Conservation (phyloP, 2,797 vertebrate species). For the Numenius phaeopus region DNA sequence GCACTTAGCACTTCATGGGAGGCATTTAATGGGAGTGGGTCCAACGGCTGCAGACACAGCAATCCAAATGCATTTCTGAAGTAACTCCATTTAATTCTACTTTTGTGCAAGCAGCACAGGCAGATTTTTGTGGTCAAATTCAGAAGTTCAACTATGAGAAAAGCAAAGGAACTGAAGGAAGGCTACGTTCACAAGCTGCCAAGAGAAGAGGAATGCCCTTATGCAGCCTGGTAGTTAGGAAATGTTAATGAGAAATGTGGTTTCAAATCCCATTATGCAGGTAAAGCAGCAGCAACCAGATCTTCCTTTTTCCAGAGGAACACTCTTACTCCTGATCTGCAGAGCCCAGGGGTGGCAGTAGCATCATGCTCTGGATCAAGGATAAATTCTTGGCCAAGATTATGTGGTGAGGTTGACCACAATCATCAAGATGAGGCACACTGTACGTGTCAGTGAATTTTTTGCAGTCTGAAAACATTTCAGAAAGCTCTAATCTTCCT, state of each 20-base stretch:
- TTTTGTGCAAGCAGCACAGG: neutral
- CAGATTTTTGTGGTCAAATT: neutral
- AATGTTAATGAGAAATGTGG: neutral
- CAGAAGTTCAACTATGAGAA: neutral
- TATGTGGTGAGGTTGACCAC: neutral
- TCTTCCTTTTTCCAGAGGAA: neutral
- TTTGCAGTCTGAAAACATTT: neutral
- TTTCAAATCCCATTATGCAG: neutral
- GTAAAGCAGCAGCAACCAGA: neutral
- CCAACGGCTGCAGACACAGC: neutral
- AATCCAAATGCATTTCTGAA: neutral
- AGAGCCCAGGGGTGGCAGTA: neutral
- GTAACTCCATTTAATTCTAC: neutral
- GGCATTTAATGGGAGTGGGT: neutral
- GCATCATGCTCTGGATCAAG: neutral
- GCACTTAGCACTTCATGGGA: constrained; percentile 9
- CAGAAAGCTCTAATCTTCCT: neutral
- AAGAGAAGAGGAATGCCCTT: neutral
- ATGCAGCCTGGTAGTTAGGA: neutral
- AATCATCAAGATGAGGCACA: neutral
- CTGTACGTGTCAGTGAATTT: neutral
- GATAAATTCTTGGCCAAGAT: neutral
- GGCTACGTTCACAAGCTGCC: neutral
- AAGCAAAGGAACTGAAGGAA: neutral
- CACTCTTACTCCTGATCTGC: neutral